Conservation (phyloP, 1,140 invertebrate genomes). For the Kradibia gibbosae region DNA sequence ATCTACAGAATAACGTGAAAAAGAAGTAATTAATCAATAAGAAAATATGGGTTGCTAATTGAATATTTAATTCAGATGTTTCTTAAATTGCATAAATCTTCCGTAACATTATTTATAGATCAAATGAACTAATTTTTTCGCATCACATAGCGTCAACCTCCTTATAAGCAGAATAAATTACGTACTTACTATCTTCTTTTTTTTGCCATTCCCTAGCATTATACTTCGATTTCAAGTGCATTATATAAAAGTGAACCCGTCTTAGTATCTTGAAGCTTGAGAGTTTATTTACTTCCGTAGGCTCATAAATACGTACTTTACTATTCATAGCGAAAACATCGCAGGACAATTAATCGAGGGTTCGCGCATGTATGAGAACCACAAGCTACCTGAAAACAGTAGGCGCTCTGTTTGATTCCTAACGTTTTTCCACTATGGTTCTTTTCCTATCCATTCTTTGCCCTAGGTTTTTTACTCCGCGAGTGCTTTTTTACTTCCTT, state of each 20-base stretch:
- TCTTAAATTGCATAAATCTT: too few relatives aligned
- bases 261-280: neutral
- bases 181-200: too few relatives aligned
- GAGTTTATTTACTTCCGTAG: neutral
- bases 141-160: too few relatives aligned
- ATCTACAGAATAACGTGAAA: too few relatives aligned
- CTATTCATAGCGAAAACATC: neutral
- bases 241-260: neutral
- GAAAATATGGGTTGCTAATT: too few relatives aligned
- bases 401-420: neutral
- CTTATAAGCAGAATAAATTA: too few relatives aligned
- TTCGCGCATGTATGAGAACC: too few relatives aligned
- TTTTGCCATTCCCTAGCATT: too few relatives aligned
- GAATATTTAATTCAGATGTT: too few relatives aligned
- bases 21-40: too few relatives aligned
- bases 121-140: too few relatives aligned
- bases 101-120: too few relatives aligned
- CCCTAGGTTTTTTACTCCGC: neutral
- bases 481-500: neutral
- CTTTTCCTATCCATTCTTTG: neutral
- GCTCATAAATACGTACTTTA: neutral
- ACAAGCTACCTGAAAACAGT: conserved; percentile 21
- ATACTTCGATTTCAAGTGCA: neutral
- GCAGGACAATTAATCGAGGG: conserved; percentile 28
- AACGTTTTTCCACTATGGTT: neutral